phyloP scores from a whole-genome alignment of 1,140 invertebrate genomes.

The Heliconius hewitsoni region DNA sequence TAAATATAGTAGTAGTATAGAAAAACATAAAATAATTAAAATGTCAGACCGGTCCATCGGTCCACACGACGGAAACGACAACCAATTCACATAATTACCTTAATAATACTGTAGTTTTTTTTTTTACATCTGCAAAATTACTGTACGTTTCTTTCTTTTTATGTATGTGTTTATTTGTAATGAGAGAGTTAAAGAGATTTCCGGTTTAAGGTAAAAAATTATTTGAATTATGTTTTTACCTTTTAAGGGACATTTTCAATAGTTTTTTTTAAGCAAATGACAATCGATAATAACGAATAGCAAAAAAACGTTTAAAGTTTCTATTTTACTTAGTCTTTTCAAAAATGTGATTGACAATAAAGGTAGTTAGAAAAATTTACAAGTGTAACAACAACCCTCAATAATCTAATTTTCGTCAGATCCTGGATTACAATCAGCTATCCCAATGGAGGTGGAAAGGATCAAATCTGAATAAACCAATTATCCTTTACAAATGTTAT shows the following conservation, averaged over 20 bases:
- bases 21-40: neutral
- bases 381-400: neutral
- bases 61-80: conserved; percentile 3
- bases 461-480: conserved; percentile 31
- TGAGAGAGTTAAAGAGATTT: neutral
- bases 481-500: conserved; percentile 30
- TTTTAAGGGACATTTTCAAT: too few species aligned
- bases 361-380: neutral
- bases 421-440: conserved; percentile 24
- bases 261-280: too few species aligned
- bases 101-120: neutral
- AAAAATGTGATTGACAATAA: neutral
- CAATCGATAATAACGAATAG: too few species aligned
- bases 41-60: neutral
- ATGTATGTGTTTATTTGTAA: neutral
- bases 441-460: conserved; percentile 25
- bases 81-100: conserved; percentile 12
- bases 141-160: neutral
- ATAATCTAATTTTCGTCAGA: conserved; percentile 25
- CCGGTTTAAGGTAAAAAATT: too few species aligned
- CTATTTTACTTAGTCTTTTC: too few species aligned
- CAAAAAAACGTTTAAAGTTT: too few species aligned
- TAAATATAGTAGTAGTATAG: too few species aligned
- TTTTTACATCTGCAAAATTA: neutral
- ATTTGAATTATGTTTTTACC: too few species aligned